Base-by-base conservation (phyloP, 2,797 vertebrate species). In the Alcedo atthis region DNA sequence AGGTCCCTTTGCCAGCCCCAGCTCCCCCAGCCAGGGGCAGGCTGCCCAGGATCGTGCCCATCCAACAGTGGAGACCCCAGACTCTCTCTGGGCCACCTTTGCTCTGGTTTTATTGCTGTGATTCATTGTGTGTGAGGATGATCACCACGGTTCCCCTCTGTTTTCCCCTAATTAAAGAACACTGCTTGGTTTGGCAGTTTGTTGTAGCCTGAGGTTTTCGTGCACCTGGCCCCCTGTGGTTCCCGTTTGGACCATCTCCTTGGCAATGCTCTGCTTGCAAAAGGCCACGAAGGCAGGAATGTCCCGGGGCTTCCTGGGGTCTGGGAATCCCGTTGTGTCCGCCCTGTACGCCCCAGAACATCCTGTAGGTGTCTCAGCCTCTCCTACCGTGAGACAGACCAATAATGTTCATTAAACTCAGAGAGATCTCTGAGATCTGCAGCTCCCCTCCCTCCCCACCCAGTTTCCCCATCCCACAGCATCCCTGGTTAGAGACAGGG, bases 401-500 rank as follows among this genome's bases (percentile, higher is more conserved):
- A 1, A 20, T 45, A 83, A 21, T 6, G 6, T 26, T 8, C 11
- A 12, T 33, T 62, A 45, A 51, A 6, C 18, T 45, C 9, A 10
- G 24, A 37, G 37, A 37, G 37, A 37, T 37, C 8, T 53, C 46
- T 0, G 3, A 51, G 32, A 17, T 18, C 25, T 25, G 33, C 2
- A 3, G 7, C 21, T 46, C 32, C 19, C 8, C 5, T 54, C 18
- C 53, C 17, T 20, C 53, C 30, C 17, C 53, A 54, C 17, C 4
- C 30, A 19, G 53, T 54, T 54, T 17, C 53, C 30, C 37, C 1
- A 0, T 33, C 25, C 30, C 70, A 57, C 13, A 1, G 20, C 48
- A 24, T 7, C 11, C 12, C 4, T 0, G 0, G 8, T 7, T 26
- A 22, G 30, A 10, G 45, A 43, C 42, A 26, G 40, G 4, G 17